Evolutionary conservation across 2,797 vertebrate species (phyloP), one percentile per base, ranked within the genome.

Genomic region (Cirrhinus mrigala): DNA sequence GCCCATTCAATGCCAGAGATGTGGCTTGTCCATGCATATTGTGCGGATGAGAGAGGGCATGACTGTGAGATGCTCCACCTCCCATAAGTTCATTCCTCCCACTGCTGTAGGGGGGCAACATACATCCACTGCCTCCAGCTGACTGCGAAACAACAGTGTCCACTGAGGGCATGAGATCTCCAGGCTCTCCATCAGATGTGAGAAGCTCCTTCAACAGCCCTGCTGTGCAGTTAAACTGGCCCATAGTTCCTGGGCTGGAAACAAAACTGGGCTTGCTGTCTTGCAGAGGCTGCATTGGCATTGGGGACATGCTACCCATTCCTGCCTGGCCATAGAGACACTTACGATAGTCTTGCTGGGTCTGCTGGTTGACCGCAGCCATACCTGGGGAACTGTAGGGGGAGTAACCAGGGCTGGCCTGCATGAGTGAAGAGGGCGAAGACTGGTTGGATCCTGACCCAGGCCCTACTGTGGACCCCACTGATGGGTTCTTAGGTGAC

Each of bases 161-260:
- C 76, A 97, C 97, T 0, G 97, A 95, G 0, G 97, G 94, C 94
- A 99, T 94, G 82, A 99, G 95, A 24, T 99, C 98, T 0, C 92
- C 95, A 48, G 97, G 96, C 1, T 98, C 97, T 2, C 96, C 96
- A 86, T 99, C 98, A 0, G 98, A 97, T 2, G 98, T 99, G 78
- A 99, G 97, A 86, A 99, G 94, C 92, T 99, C 98, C 91, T 99
- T 99, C 91, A 99, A 93, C 56, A 99, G 97, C 68, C 98, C 98
- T 0, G 97, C 96, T 0, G 97, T 93, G 90, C 97, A 98, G 93
- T 88, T 95, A 87, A 97, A 99, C 91, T 96, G 97, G 84, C 90
- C 94, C 92, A 98, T 91, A 0, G 94, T 64, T 80, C 79, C 87
- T 71, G 86, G 68, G 33, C 83, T 50, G 3, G 94, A 79, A 82